Conservation (phyloP, 2,888 invertebrate genomes). For the Drymonia ruficornis region DNA sequence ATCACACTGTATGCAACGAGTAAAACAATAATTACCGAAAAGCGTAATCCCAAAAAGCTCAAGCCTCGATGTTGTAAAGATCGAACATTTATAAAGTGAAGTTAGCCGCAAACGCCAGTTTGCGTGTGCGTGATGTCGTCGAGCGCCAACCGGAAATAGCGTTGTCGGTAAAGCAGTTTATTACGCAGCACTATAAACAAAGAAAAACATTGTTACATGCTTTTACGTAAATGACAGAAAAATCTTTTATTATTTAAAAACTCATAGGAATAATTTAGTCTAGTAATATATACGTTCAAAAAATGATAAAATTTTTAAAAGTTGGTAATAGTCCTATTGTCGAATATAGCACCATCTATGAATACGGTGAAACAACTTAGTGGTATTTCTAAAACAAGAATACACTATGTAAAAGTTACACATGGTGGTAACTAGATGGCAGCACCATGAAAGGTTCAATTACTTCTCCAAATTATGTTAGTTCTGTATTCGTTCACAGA, state of each 20-base stretch:
- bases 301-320: background rate
- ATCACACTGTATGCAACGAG: constrained; percentile 49
- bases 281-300: background rate
- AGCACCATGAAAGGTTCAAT: background rate
- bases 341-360: constrained; percentile 29
- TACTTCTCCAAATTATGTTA: background rate
- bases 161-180: constrained; percentile 68
- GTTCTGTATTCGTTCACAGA: constrained; percentile 13
- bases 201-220: background rate
- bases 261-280: background rate
- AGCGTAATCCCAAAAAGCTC: constrained; percentile 76
- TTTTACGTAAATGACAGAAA: background rate
- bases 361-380: background rate
- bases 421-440: constrained; percentile 16
- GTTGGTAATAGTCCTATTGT: background rate
- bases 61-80: constrained; percentile 81
- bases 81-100: constrained; percentile 82
- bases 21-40: constrained; percentile 81
- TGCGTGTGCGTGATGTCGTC: constrained; percentile 74
- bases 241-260: background rate
- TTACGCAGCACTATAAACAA: constrained; percentile 61
- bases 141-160: constrained; percentile 77
- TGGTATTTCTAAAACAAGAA: background rate
- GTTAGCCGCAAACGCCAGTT: constrained; percentile 66
- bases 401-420: background rate